A percentile compares a stretch with the other conserved stretches of the same genome.
Evolutionary conservation across 2,797 vertebrate species (phyloP).

Genomic region (Myotis myotis): DNA sequence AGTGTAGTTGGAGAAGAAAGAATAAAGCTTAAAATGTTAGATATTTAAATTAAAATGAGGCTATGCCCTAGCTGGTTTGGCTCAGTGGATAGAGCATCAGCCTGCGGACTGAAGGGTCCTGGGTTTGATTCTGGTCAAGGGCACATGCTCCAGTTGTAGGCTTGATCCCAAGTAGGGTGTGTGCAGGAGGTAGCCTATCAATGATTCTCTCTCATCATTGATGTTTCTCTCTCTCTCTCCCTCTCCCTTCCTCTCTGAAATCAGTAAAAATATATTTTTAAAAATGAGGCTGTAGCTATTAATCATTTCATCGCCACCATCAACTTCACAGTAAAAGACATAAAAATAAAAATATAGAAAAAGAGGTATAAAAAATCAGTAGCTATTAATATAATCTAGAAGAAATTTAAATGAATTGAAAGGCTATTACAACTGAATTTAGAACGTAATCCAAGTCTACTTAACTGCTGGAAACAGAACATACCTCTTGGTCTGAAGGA

Average conservation of each 20-base stretch:
- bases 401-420: background rate
- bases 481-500: background rate
- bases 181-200: no score
- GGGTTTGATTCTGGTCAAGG: no score
- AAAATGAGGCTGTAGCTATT: background rate
- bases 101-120: no score
- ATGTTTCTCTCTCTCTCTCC: no score
- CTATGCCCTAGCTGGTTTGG: no score
- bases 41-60: background rate
- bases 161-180: no score
- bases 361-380: background rate
- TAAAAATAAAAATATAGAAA: background rate
- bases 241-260: no score
- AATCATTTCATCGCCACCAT: background rate
- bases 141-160: no score
- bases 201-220: no score
- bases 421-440: background rate
- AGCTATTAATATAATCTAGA: background rate
- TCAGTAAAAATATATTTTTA: background rate
- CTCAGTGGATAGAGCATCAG: no score
- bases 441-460: background rate
- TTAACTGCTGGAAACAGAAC: background rate
- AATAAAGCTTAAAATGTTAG: constrained; percentile 1
- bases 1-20: background rate
- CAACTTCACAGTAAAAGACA: background rate